Conservation (phyloP, 2,797 vertebrate species). For the Hozukius guyotensis region DNA sequence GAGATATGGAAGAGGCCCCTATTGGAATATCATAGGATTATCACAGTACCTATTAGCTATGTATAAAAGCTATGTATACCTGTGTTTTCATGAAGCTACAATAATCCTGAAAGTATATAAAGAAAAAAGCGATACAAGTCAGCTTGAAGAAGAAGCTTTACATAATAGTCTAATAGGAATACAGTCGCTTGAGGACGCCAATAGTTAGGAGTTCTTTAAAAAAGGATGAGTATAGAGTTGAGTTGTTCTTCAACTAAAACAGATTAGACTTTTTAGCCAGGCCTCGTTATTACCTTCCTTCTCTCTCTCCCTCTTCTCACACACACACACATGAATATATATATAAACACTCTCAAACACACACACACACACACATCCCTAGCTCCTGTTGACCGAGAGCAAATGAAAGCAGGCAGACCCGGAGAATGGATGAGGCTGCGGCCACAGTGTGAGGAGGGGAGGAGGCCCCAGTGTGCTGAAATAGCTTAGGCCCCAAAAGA, state of each 20-base stretch:
- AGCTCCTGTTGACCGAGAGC: slow-evolving; percentile 63
- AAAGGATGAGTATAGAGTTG: slow-evolving; percentile 14
- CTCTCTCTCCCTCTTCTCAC: neutral
- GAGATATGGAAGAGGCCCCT: neutral
- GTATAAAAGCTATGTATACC: neutral
- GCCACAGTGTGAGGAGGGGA: slow-evolving; percentile 69
- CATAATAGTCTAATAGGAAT: slow-evolving; percentile 13
- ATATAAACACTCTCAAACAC: neutral
- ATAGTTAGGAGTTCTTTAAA: slow-evolving; percentile 21
- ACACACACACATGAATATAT: neutral
- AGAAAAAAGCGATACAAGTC: neutral
- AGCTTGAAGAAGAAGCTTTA: slow-evolving; percentile 10
- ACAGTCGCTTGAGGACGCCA: slow-evolving; percentile 6
- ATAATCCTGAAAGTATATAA: neutral
- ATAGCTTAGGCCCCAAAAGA: slow-evolving; percentile 81
- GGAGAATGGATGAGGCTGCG: slow-evolving; percentile 70
- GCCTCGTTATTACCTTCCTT: slow-evolving; percentile 35
- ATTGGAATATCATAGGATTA: neutral
- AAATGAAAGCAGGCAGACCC: slow-evolving; percentile 68
- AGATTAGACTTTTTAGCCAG: slow-evolving; percentile 37
- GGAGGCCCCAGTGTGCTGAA: slow-evolving; percentile 77
- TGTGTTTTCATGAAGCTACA: neutral
- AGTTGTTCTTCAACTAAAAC: slow-evolving; percentile 37
- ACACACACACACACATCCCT: slow-evolving; percentile 26
- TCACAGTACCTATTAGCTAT: neutral